phyloP scores from a whole-genome alignment of 1,140 invertebrate species.

The Drosophila pachea region DNA sequence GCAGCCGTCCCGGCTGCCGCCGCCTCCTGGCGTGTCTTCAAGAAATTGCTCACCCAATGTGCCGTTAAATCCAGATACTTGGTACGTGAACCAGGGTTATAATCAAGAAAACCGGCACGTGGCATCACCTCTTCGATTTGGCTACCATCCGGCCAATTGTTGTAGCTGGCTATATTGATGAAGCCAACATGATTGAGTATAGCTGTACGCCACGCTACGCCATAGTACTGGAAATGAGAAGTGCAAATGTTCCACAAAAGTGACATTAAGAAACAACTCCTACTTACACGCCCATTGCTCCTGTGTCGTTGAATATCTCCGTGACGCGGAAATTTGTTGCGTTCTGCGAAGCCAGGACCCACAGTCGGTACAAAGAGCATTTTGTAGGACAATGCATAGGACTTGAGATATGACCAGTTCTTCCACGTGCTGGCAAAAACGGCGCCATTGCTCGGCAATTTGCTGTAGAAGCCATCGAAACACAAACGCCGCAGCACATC shows the following conservation, averaged over 20 bases:
- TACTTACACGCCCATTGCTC: constrained; percentile 79
- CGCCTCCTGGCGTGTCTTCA: constrained; percentile 72
- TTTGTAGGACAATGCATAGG: constrained; percentile 81
- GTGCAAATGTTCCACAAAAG: neutral
- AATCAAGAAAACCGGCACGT: constrained; percentile 80
- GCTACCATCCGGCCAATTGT: constrained; percentile 83
- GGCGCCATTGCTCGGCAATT: constrained; percentile 82
- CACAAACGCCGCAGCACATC: constrained; percentile 79
- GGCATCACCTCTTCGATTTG: constrained; percentile 83
- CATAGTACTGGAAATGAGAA: constrained; percentile 79
- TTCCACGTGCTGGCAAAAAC: constrained; percentile 84
- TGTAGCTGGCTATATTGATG: constrained; percentile 82
- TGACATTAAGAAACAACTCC: too few species aligned
- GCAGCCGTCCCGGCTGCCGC: constrained; percentile 38
- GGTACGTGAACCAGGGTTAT: constrained; percentile 81
- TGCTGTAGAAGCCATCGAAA: constrained; percentile 84
- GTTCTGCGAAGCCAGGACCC: constrained; percentile 82
- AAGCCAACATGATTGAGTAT: constrained; percentile 80
- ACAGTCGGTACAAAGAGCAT: constrained; percentile 82
- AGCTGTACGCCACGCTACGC: constrained; percentile 81
- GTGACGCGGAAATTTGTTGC: constrained; percentile 81
- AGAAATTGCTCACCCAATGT: constrained; percentile 81
- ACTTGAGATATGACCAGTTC: constrained; percentile 82
- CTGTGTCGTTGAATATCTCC: constrained; percentile 81
- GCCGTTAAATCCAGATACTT: constrained; percentile 83